phyloP scores from a whole-genome alignment of 2,113 vertebrate genomes.

The Calidris pygmaea region DNA sequence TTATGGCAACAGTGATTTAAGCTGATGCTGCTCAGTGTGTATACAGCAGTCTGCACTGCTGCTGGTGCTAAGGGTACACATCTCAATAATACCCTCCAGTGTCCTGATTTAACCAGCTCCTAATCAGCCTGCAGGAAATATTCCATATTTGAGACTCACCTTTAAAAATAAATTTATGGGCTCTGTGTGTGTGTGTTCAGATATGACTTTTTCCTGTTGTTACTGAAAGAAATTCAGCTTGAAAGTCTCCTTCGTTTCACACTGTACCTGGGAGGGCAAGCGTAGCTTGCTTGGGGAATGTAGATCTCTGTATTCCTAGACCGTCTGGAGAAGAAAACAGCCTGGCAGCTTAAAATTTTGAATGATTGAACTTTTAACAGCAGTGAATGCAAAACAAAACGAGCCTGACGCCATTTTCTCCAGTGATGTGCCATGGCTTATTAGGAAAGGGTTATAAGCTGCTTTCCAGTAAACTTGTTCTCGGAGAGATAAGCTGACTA shows the following conservation, averaged over 20 bases:
- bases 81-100: background rate
- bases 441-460: constrained; percentile 70
- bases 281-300: background rate
- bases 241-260: background rate
- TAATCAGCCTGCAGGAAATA: background rate
- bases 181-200: background rate
- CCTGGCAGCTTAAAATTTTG: background rate
- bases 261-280: background rate
- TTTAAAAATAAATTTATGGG: background rate
- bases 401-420: constrained; percentile 40
- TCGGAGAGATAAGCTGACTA: constrained; percentile 64
- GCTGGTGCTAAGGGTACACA: too few relatives aligned
- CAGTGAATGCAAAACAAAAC: constrained; percentile 58
- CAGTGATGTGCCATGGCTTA: constrained; percentile 59
- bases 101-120: background rate
- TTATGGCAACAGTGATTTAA: background rate
- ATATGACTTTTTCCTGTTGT: background rate
- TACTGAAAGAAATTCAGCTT: background rate
- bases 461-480: constrained; percentile 56
- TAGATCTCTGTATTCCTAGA: background rate
- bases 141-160: background rate
- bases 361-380: constrained; percentile 42
- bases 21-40: background rate
- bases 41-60: too few relatives aligned
- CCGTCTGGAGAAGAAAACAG: background rate